Conservation (phyloP, 2,113 vertebrate species). For the Perccottus glenii region DNA sequence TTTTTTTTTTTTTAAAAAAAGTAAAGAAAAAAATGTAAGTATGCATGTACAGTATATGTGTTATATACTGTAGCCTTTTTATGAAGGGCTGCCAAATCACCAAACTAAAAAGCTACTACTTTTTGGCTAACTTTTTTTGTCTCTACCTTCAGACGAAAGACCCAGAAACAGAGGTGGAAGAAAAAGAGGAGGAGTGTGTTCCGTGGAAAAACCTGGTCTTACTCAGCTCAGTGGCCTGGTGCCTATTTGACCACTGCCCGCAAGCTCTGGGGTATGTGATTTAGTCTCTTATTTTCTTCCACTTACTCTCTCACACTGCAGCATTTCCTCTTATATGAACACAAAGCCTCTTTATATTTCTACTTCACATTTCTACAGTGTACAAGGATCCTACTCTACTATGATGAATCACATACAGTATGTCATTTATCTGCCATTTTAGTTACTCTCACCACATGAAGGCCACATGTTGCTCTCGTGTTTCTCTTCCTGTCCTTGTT, state of each 20-base stretch:
- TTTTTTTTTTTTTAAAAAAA: too few species aligned
- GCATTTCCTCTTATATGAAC: constrained; percentile 34
- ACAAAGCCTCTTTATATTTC: constrained; percentile 36
- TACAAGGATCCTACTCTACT: neutral
- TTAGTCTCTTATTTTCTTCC: constrained; percentile 33
- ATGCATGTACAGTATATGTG: too few species aligned
- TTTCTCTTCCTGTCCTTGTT: constrained; percentile 34
- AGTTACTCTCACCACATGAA: constrained; percentile 8
- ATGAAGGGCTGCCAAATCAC: too few species aligned
- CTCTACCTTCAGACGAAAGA: constrained; percentile 15
- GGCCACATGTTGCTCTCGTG: constrained; percentile 36
- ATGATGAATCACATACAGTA: constrained; percentile 19
- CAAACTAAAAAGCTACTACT: too few species aligned
- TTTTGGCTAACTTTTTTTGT: too few species aligned
- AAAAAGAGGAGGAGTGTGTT: constrained; percentile 32
- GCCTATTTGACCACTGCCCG: constrained; percentile 49
- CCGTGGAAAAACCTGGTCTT: constrained; percentile 67
- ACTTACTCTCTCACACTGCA: constrained; percentile 16
- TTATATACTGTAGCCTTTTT: too few species aligned
- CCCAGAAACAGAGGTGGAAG: constrained; percentile 16
- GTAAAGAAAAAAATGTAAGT: too few species aligned
- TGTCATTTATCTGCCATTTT: constrained; percentile 16
- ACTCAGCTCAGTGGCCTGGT: constrained; percentile 47
- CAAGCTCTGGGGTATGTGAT: constrained; percentile 44
- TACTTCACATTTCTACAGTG: neutral